Evolutionary conservation across 2,113 vertebrate species (phyloP).

Genomic region (Sceloporus undulatus): DNA sequence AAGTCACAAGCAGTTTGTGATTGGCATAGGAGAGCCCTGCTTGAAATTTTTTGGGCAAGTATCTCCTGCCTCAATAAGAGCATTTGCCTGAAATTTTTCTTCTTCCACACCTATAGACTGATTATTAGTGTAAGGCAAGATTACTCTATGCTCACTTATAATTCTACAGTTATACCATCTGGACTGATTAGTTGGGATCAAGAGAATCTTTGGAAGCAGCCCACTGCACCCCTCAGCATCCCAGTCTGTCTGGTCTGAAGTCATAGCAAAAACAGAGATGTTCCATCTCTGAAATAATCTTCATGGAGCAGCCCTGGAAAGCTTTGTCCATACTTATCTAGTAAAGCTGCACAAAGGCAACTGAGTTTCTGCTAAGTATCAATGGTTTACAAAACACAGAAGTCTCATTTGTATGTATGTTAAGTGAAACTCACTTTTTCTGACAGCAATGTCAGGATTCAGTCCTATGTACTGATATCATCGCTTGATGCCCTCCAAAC

Average conservation of each 20-base stretch:
- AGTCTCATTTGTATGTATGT: no score
- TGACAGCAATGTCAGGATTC: no score
- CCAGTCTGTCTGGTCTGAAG: not conserved
- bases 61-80: no score
- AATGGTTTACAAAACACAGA: not conserved
- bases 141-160: not conserved
- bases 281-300: not conserved
- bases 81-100: not conserved
- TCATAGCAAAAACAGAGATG: not conserved
- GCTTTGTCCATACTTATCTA: not conserved
- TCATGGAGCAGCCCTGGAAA: not conserved
- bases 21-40: no score
- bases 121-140: not conserved
- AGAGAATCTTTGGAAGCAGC: not conserved
- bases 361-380: not conserved
- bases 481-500: not conserved
- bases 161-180: not conserved
- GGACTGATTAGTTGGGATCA: not conserved
- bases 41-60: no score
- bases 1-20: no score
- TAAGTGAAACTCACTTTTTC: not conserved
- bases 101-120: not conserved
- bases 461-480: not conserved
- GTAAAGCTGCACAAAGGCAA: not conserved
- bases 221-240: not conserved